These are phyloP conservation scores for Silvanus unidentatus DNA, from an alignment of 2,888 invertebrate species.

Conservation along the genomic window DNA sequence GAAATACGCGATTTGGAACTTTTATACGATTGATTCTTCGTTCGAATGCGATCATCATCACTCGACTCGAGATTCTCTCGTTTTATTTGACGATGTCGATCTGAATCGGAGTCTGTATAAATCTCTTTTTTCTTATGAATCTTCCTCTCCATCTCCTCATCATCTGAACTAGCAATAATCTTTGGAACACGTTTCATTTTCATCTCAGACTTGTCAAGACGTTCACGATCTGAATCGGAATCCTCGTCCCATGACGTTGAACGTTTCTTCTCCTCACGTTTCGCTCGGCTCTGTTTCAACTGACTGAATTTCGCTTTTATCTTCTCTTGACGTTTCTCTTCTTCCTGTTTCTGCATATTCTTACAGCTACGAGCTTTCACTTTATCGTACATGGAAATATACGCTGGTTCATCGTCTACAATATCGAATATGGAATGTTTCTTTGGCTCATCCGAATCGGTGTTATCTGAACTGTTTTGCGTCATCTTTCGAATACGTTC, in stretches of 20 bases:
- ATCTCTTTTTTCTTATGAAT: constrained; percentile 46
- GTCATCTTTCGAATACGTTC: constrained; percentile 40
- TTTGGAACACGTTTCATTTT: constrained; percentile 35
- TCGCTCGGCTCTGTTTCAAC: constrained; percentile 79
- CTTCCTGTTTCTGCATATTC: constrained; percentile 88
- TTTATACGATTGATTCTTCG: constrained; percentile 58
- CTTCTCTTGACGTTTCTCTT: constrained; percentile 79
- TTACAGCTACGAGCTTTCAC: constrained; percentile 90
- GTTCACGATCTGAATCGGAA: constrained; percentile 57
- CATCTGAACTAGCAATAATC: constrained; percentile 43
- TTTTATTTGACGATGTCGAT: constrained; percentile 43
- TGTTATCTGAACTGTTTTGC: constrained; percentile 59
- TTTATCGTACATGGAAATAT: constrained; percentile 97
- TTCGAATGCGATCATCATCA: constrained; percentile 41
- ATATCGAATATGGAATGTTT: constrained; percentile 90
- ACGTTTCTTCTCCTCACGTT: constrained; percentile 82
- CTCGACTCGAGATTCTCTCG: constrained; percentile 41
- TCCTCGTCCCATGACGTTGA: constrained; percentile 86
- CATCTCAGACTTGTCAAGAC: constrained; percentile 35
- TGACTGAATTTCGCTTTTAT: constrained; percentile 86
- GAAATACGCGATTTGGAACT: constrained; percentile 67
- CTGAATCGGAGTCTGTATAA: constrained; percentile 52
- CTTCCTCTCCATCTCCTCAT: constrained; percentile 34
- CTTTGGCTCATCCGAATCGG: constrained; percentile 76
- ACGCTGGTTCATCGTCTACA: constrained; percentile 80